phyloP scores from a whole-genome alignment of 2,797 vertebrate species.

The Bradypus variegatus region DNA sequence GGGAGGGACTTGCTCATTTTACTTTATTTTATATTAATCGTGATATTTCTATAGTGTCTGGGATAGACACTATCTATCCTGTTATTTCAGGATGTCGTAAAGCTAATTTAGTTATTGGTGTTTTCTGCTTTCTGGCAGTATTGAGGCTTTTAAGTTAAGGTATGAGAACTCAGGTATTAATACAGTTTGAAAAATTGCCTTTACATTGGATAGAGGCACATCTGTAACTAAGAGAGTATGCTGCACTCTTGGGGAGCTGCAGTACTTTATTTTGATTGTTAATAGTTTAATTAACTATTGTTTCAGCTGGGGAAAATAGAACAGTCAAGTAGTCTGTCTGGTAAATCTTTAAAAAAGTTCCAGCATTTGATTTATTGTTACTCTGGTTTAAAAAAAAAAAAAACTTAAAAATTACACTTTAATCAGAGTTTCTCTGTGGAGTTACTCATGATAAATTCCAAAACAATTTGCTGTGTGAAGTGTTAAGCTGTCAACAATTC shows the following conservation, averaged over 20 bases:
- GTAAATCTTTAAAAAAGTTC: constrained; percentile 4
- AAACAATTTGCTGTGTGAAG: neutral
- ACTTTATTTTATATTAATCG: neutral
- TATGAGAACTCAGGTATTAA: neutral
- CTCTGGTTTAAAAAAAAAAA: neutral
- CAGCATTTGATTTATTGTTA: constrained; percentile 24
- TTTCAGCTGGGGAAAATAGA: neutral
- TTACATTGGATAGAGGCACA: neutral
- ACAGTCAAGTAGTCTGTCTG: neutral
- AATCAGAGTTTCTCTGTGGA: neutral
- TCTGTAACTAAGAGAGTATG: neutral
- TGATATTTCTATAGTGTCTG: neutral
- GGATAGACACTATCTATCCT: too few species aligned
- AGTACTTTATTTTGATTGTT: neutral
- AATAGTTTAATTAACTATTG: neutral
- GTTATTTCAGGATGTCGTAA: neutral
- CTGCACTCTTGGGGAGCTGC: neutral
- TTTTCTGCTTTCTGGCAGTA: neutral
- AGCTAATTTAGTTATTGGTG: neutral
- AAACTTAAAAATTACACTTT: neutral
- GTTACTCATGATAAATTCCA: neutral
- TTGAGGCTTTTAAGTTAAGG: neutral
- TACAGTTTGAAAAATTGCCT: neutral
- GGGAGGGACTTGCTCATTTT: neutral
- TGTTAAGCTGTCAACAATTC: neutral